Evolutionary conservation across 2,888 invertebrate species (phyloP).

Genomic region (Labia minor): DNA sequence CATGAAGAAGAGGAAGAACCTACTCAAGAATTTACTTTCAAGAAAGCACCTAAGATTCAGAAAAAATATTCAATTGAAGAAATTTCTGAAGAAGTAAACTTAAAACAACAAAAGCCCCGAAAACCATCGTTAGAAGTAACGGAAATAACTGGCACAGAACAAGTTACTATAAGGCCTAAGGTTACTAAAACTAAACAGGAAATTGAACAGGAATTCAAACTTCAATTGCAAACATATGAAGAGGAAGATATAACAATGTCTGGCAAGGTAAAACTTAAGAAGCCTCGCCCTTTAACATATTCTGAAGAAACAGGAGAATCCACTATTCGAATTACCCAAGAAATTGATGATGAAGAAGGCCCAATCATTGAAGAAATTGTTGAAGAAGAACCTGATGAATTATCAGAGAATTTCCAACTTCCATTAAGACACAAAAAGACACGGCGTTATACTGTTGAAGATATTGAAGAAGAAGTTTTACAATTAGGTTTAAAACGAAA

Average conservation of each 20-base stretch:
- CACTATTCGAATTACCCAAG: conserved; percentile 56
- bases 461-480: conserved; percentile 30
- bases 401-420: conserved; percentile 36
- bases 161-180: conserved; percentile 68
- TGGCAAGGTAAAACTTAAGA: conserved; percentile 68
- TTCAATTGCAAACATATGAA: conserved; percentile 71
- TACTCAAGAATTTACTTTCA: conserved; percentile 26
- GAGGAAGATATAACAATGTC: conserved; percentile 82
- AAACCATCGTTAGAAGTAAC: conserved; percentile 56
- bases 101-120: conserved; percentile 60
- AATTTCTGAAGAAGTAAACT: conserved; percentile 52
- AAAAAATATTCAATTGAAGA: conserved; percentile 26
- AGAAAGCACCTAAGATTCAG: conserved; percentile 23
- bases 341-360: conserved; percentile 46
- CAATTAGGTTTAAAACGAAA: conserved; percentile 37
- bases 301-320: conserved; percentile 68
- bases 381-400: conserved; percentile 26
- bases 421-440: conserved; percentile 40
- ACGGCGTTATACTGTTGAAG: conserved; percentile 49
- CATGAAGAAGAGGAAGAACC: conserved; percentile 19
- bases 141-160: conserved; percentile 63
- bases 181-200: conserved; percentile 69
- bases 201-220: conserved; percentile 81
- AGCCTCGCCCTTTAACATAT: conserved; percentile 57
- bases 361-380: conserved; percentile 25